phyloP scores from a whole-genome alignment of 2,797 vertebrate species.

The Pangasius krempfi region DNA sequence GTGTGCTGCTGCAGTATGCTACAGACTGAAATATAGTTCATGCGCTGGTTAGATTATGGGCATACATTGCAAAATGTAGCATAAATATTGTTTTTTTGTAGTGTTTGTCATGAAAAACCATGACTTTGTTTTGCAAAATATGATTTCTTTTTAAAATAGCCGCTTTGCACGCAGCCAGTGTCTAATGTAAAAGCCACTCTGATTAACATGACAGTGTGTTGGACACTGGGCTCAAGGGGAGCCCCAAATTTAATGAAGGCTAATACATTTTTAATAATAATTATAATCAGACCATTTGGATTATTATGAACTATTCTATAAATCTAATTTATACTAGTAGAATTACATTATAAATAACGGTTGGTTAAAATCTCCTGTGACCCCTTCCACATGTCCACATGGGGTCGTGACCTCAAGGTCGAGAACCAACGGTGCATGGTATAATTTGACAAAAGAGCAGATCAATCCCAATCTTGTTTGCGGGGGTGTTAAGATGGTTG shows the following conservation, averaged over 20 bases:
- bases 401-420: background rate
- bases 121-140: background rate
- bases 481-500: background rate
- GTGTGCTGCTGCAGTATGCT: background rate
- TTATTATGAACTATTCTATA: background rate
- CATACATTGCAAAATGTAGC: background rate
- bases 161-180: background rate
- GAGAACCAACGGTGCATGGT: background rate
- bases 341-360: background rate
- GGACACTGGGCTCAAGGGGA: background rate
- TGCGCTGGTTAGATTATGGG: background rate
- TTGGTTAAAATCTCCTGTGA: background rate
- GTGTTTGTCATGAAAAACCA: background rate
- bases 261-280: background rate
- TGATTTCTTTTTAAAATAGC: background rate
- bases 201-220: background rate
- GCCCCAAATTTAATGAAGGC: background rate
- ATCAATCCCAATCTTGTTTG: slow-evolving; percentile 16
- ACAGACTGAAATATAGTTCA: background rate
- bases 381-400: background rate
- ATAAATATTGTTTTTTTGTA: background rate
- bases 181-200: background rate
- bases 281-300: background rate
- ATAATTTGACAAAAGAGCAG: background rate
- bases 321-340: background rate